Conservation (phyloP, 1,140 invertebrate species). For the Helicoverpa zea region DNA sequence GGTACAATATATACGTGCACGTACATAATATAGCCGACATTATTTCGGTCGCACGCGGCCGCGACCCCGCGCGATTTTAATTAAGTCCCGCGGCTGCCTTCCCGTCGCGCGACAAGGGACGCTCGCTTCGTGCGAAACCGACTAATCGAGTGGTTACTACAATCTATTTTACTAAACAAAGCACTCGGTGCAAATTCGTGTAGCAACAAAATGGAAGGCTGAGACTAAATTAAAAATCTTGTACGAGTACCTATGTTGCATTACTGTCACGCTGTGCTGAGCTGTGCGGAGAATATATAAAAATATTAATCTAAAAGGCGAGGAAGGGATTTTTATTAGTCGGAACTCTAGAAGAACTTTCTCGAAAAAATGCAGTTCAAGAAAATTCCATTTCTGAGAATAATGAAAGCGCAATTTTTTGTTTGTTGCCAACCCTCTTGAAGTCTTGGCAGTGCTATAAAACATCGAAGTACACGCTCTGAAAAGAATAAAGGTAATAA, state of each 20-base stretch:
- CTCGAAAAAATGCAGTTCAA: not conserved
- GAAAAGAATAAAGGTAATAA: too few species aligned
- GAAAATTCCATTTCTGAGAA: not conserved
- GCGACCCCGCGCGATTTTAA: slow-evolving; percentile 33
- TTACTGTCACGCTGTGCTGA: slow-evolving; percentile 10
- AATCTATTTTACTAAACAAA: slow-evolving; percentile 38
- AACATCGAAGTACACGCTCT: too few species aligned
- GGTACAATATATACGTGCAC: not conserved
- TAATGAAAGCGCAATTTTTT: too few species aligned
- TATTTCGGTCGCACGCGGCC: slow-evolving; percentile 30
- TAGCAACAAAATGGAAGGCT: slow-evolving; percentile 9
- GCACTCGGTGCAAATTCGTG: slow-evolving; percentile 18
- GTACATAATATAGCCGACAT: not conserved
- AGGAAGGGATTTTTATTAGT: not conserved
- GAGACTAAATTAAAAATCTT: slow-evolving; percentile 27
- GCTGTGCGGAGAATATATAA: not conserved
- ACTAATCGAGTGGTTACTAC: slow-evolving; percentile 30
- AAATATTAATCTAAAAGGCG: slow-evolving; percentile 12
- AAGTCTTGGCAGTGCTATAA: too few species aligned
- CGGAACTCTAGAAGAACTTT: not conserved
- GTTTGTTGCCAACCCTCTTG: too few species aligned
- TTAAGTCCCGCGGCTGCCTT: slow-evolving; percentile 30
- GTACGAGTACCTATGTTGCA: not conserved
- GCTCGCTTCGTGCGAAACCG: slow-evolving; percentile 19
- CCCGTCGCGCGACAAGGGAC: slow-evolving; percentile 29